A percentile compares a stretch with the other conserved stretches of the same genome.
Evolutionary conservation across 2,888 invertebrate genomes (phyloP).

Genomic region (Cecidostiba fungosa): DNA sequence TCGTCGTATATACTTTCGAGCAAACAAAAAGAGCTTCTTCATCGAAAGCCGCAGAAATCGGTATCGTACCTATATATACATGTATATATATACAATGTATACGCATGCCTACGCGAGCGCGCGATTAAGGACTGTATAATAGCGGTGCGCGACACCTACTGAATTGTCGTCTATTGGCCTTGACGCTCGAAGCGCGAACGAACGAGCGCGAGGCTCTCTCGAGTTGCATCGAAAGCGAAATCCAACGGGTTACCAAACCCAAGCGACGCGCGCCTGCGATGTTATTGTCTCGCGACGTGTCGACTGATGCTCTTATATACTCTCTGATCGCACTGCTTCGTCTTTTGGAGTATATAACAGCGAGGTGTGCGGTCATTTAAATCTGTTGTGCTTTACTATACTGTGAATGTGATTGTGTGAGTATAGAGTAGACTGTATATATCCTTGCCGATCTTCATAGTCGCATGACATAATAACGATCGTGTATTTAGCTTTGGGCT

Average conservation of each 20-base stretch:
- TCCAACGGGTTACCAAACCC: conserved; percentile 72
- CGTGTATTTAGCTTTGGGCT: too few species aligned
- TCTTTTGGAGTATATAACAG: background rate
- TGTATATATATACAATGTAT: background rate
- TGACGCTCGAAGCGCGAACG: conserved; percentile 68
- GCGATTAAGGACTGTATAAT: background rate
- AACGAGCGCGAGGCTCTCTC: conserved; percentile 58
- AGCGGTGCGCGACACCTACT: conserved; percentile 37
- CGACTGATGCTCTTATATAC: background rate
- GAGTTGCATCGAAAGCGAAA: conserved; percentile 76
- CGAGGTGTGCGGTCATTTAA: background rate
- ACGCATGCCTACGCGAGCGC: background rate
- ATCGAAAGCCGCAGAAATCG: background rate
- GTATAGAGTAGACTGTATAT: background rate
- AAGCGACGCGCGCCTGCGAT: conserved; percentile 58
- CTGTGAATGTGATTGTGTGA: background rate
- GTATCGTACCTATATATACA: background rate
- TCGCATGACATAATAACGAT: background rate
- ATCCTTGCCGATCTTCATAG: background rate
- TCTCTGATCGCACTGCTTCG: too few species aligned
- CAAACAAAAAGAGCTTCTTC: too few species aligned
- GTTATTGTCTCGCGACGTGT: conserved; percentile 11
- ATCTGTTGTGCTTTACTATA: background rate
- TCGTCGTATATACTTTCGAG: background rate
- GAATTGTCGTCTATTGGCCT: conserved; percentile 70